phyloP scores from a whole-genome alignment of 2,113 vertebrate species.

The Corythaeola cristata region DNA sequence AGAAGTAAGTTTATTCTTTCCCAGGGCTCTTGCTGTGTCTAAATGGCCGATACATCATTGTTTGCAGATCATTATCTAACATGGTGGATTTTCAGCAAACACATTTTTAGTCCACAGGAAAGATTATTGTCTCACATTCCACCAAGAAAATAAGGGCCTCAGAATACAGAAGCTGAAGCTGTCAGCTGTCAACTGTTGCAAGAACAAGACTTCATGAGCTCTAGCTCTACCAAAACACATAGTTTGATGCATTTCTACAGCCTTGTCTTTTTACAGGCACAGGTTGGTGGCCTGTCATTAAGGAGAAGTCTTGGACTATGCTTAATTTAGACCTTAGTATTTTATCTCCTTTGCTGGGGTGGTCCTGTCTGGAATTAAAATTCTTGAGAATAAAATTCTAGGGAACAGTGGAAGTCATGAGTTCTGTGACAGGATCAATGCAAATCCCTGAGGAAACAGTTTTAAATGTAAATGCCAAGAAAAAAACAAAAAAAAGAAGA shows the following conservation, averaged over 20 bases:
- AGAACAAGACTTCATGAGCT: background rate
- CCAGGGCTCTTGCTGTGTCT: background rate
- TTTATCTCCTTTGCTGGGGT: background rate
- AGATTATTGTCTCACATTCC: background rate
- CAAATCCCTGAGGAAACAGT: background rate
- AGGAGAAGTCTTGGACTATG: background rate
- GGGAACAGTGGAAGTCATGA: background rate
- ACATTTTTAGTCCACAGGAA: background rate
- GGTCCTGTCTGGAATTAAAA: background rate
- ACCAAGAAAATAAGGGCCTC: background rate
- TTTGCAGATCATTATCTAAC: background rate
- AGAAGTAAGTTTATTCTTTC: background rate
- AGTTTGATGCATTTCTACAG: background rate
- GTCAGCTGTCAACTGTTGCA: background rate
- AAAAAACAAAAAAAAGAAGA: background rate
- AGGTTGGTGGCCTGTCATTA: background rate
- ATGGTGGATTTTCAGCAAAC: background rate
- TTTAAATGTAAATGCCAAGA: background rate
- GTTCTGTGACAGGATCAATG: slow-evolving; percentile 1
- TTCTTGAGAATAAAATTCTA: background rate
- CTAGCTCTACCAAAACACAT: background rate
- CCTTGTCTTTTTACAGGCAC: background rate
- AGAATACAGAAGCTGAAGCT: background rate
- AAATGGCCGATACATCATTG: background rate
- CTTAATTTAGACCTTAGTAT: background rate